Conservation (phyloP, 2,888 invertebrate species). For the Mimas tiliae region DNA sequence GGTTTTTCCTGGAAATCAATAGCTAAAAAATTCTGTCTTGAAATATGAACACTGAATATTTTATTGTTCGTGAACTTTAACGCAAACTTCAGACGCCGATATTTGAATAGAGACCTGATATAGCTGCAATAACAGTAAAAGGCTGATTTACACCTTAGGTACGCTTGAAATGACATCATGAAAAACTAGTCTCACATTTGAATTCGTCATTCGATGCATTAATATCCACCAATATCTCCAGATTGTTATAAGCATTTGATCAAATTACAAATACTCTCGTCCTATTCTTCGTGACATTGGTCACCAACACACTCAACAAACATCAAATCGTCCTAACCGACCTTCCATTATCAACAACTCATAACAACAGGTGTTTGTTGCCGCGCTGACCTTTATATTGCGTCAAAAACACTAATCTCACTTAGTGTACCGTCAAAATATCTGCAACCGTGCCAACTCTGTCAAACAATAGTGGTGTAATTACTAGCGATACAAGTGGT, state of each 20-base stretch:
- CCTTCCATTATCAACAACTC: slow-evolving; percentile 8
- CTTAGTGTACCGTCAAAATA: slow-evolving; percentile 17
- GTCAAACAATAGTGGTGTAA: slow-evolving; percentile 21
- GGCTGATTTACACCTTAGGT: no score
- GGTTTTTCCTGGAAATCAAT: slow-evolving; percentile 3
- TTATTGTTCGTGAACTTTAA: no score
- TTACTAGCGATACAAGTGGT: neutral
- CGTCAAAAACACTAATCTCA: slow-evolving; percentile 21
- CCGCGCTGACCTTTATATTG: slow-evolving; percentile 12
- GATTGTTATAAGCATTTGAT: neutral
- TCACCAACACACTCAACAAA: neutral
- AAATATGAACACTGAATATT: neutral
- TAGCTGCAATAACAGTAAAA: no score
- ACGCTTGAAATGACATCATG: no score
- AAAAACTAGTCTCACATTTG: no score
- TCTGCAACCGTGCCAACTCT: slow-evolving; percentile 19
- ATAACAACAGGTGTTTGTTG: slow-evolving; percentile 16
- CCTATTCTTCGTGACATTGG: neutral
- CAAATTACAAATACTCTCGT: neutral
- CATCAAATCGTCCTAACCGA: neutral
- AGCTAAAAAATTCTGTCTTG: no score
- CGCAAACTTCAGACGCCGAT: no score
- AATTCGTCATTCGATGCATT: no score
- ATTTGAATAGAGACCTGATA: no score
- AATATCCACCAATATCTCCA: neutral